A percentile compares a stretch with the other conserved stretches of the same genome.
Conservation (phyloP, 2,113 vertebrate species). For the Tragelaphus scriptus region DNA sequence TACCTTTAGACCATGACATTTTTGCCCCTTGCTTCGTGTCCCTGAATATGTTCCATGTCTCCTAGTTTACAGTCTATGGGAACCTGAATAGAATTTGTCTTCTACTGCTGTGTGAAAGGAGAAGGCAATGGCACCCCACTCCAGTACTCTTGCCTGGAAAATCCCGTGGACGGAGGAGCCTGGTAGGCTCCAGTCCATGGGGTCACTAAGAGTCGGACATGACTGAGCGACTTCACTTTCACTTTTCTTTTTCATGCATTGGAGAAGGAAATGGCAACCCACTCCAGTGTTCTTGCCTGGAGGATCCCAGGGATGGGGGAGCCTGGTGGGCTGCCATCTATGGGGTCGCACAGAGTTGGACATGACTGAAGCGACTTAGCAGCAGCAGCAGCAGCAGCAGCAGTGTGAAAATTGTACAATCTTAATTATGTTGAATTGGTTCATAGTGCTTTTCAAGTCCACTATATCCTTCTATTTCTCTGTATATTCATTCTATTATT, state of each 20-base stretch:
- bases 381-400: no score
- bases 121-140: no score
- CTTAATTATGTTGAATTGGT: background rate
- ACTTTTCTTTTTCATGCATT: no score
- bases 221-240: no score
- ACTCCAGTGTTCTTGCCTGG: no score
- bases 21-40: background rate
- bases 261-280: no score
- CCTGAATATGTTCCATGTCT: background rate
- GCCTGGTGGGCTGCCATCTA: no score
- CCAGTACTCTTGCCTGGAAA: no score
- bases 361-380: accelerated
- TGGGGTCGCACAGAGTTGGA: no score
- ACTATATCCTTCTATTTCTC: background rate
- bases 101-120: background rate
- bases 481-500: background rate
- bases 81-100: background rate
- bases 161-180: no score
- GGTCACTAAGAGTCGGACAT: accelerated
- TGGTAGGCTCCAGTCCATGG: no score
- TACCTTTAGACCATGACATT: background rate
- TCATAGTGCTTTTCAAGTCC: background rate
- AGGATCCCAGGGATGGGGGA: no score
- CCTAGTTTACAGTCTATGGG: background rate
- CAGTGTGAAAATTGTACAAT: background rate